Base-by-base conservation (phyloP, 2,113 vertebrate species). In the Papio anubis region DNA sequence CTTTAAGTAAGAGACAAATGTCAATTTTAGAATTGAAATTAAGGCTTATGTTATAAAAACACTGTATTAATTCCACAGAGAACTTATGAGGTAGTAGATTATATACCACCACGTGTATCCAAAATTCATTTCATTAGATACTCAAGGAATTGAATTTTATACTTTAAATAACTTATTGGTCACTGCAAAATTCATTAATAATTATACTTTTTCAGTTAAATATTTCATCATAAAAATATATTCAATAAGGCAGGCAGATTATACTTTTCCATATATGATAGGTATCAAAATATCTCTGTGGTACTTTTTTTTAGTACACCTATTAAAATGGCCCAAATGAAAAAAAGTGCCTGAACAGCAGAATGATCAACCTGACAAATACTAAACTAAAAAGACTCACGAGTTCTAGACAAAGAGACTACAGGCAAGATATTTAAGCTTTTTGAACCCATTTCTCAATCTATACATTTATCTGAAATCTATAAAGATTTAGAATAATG, bases 41-140 rank as follows among this genome's bases (percentile, higher is more conserved):
- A 95, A 87, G 72, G 55, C 3, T 48, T 61, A 3, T 23, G 6
- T 40, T 55, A 32, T 52, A 52, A 88, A 94, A 96, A 59, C 8
- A 40, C 5, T 72, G 50, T 12, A 38, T 55, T 13, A 30, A 52
- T n/a, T 83, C 25, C 25, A 90, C 66, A 90, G 23, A 9, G 40
- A 27, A 90, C 30, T 80, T 83, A 87, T 66, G 32, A 96, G 17
- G 72, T 68, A 85, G 75, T 11, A 61, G 23, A 45, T 20, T 45
- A 25, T 55, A 73, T 48, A 38, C 2, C 32, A 50, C 0, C n/a
- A 70, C 0, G 6, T 45, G 13, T 21, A 87, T 72, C 8, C 66
- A 95, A 91, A 93, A 64, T 70, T 73, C 21, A 93, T 75, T 95
- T 95, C 72, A 94, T 45, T 50, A 55, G 5, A 88, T 45, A 70